phyloP scores from a whole-genome alignment of 2,113 vertebrate species.

The Fulmarus glacialis region DNA sequence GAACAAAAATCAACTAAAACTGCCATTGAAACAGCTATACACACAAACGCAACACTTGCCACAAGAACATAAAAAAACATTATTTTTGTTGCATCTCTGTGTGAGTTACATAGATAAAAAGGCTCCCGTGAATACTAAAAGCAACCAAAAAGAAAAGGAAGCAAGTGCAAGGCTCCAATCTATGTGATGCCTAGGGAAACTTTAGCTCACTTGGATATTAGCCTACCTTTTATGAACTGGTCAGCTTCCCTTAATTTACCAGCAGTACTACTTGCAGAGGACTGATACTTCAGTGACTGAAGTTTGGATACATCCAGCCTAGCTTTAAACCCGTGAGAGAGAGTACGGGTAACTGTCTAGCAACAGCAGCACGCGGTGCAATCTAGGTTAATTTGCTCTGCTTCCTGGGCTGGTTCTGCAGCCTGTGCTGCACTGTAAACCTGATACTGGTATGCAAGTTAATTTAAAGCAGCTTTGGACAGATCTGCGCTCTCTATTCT shows the following conservation, averaged over 20 bases:
- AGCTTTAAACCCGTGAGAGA: background rate
- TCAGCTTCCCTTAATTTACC: background rate
- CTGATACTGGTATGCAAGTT: background rate
- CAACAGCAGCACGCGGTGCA: background rate
- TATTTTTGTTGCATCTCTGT: background rate
- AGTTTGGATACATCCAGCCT: background rate
- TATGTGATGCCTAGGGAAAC: background rate
- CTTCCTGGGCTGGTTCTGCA: background rate
- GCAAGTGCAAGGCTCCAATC: background rate
- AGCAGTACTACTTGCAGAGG: background rate
- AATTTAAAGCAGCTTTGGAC: background rate
- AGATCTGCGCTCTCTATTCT: background rate
- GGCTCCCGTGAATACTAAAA: background rate
- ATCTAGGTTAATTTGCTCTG: background rate
- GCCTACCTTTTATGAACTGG: background rate
- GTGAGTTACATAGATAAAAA: constrained; percentile 7
- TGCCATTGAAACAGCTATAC: constrained; percentile 15
- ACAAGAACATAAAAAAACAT: background rate
- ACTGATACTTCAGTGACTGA: background rate
- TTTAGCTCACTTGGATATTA: background rate
- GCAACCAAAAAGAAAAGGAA: background rate
- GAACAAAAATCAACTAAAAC: constrained; percentile 57
- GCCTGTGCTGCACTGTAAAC: background rate
- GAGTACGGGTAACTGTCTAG: background rate
- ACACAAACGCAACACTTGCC: background rate